Evolutionary conservation across 2,797 vertebrate genomes (phyloP).

Genomic region (Harpagifer antarcticus): DNA sequence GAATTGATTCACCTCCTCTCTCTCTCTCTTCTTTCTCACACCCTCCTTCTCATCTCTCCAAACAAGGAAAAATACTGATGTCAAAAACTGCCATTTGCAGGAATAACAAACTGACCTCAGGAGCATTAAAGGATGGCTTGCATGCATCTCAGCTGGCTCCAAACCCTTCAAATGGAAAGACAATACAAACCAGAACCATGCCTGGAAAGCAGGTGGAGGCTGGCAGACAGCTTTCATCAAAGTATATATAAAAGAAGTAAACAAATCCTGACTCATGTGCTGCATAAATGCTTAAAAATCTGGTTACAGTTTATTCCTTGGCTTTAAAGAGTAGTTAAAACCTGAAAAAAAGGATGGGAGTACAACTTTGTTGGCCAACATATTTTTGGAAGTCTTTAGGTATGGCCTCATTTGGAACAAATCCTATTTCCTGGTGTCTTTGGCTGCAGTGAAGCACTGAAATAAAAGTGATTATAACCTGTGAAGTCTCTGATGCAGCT

Average conservation of each 20-base stretch:
- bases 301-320: slow-evolving; percentile 22
- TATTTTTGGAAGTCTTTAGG: slow-evolving; percentile 1
- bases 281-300: slow-evolving; percentile 43
- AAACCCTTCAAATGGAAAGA: slow-evolving; percentile 29
- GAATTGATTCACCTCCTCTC: slow-evolving; percentile 66
- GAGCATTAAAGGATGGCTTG: slow-evolving; percentile 31
- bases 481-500: not conserved
- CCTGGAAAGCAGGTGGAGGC: slow-evolving; percentile 60
- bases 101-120: slow-evolving; percentile 58
- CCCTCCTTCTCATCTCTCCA: slow-evolving; percentile 55
- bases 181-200: slow-evolving; percentile 37
- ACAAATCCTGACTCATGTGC: slow-evolving; percentile 44
- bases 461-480: not conserved
- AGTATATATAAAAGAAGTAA: slow-evolving; percentile 29
- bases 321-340: not conserved
- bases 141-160: slow-evolving; percentile 45
- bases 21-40: slow-evolving; percentile 32
- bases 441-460: not conserved
- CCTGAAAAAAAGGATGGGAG: not conserved
- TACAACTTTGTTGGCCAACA: slow-evolving; percentile 19
- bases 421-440: slow-evolving; percentile 21
- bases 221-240: slow-evolving; percentile 36
- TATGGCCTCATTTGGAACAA: slow-evolving; percentile 19
- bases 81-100: slow-evolving; percentile 70
- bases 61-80: slow-evolving; percentile 63